Percentiles rank a stretch among this genome's conserved stretches.
Conservation (phyloP, 1,140 invertebrate species). For the Calosoma granatense region DNA sequence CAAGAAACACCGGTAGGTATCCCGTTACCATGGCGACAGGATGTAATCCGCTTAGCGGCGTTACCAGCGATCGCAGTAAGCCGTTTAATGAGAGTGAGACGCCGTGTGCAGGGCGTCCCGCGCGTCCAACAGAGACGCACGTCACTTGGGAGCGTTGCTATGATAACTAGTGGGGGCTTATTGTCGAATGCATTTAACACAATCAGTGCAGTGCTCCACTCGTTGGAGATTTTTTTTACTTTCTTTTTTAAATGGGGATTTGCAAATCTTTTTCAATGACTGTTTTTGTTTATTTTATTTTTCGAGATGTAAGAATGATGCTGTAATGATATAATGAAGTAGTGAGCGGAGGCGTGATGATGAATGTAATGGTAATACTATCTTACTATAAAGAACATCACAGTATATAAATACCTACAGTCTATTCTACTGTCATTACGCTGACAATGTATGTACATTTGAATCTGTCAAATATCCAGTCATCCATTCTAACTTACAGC, state of each 20-base stretch:
- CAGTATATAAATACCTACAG: too few species aligned
- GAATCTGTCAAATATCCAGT: too few species aligned
- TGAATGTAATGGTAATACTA: too few species aligned
- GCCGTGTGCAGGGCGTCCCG: neutral
- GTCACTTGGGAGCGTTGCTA: neutral
- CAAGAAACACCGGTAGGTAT: neutral
- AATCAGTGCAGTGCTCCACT: neutral
- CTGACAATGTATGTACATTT: too few species aligned
- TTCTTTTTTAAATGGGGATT: neutral
- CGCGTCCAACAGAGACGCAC: neutral
- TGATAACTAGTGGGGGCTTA: conserved; percentile 11
- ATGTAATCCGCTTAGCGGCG: conserved; percentile 10
- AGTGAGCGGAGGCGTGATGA: too few species aligned
- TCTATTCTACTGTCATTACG: too few species aligned
- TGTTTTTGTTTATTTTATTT: conserved; percentile 8
- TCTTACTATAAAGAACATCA: too few species aligned
- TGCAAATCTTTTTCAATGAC: conserved; percentile 2
- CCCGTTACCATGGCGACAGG: conserved; percentile 1
- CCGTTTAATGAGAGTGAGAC: conserved; percentile 10
- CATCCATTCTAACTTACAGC: too few species aligned
- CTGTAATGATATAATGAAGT: too few species aligned
- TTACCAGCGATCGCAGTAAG: conserved; percentile 10
- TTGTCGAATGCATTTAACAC: conserved; percentile 7
- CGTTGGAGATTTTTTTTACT: conserved; percentile 3
- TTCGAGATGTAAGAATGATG: too few species aligned